Conservation (phyloP, 2,888 invertebrate species). For the Macroteleia sp. region DNA sequence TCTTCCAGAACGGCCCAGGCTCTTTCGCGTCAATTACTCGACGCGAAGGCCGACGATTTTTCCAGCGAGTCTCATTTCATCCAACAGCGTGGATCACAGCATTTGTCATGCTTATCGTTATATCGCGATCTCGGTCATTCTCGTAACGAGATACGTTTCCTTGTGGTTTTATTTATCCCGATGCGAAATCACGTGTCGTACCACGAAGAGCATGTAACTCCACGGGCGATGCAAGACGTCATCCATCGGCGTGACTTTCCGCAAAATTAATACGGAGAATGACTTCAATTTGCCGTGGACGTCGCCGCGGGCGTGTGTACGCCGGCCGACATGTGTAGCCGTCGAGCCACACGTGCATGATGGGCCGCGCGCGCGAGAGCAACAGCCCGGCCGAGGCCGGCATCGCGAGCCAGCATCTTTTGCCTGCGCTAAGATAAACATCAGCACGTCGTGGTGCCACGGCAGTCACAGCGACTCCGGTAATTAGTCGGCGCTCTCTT, state of each 20-base stretch:
- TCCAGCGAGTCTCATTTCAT: slow-evolving; percentile 44
- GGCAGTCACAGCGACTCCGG: slow-evolving; percentile 51
- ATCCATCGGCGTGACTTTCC: slow-evolving; percentile 61
- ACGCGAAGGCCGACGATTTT: slow-evolving; percentile 19
- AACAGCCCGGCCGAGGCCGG: background rate
- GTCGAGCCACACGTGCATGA: slow-evolving; percentile 43
- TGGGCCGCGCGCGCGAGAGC: slow-evolving; percentile 27
- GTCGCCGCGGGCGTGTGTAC: slow-evolving; percentile 43
- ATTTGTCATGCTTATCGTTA: slow-evolving; percentile 66
- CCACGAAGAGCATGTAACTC: slow-evolving; percentile 49
- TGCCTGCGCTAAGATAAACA: slow-evolving; percentile 57
- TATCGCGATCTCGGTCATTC: slow-evolving; percentile 45
- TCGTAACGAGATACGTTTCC: slow-evolving; percentile 62
- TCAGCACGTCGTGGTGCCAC: slow-evolving; percentile 53
- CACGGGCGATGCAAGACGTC: slow-evolving; percentile 47
- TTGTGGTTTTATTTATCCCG: slow-evolving; percentile 41
- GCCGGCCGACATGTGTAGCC: slow-evolving; percentile 53
- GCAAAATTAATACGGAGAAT: slow-evolving; percentile 62
- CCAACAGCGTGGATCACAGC: slow-evolving; percentile 58
- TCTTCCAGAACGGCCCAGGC: background rate
- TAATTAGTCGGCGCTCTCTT: slow-evolving; percentile 58
- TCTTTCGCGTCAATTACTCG: slow-evolving; percentile 38
- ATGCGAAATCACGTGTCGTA: slow-evolving; percentile 33
- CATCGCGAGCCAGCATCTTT: slow-evolving; percentile 44
- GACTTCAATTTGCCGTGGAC: slow-evolving; percentile 63